Base-by-base conservation (phyloP, 2,797 vertebrate genomes). In the Amphiprion clarkii region DNA sequence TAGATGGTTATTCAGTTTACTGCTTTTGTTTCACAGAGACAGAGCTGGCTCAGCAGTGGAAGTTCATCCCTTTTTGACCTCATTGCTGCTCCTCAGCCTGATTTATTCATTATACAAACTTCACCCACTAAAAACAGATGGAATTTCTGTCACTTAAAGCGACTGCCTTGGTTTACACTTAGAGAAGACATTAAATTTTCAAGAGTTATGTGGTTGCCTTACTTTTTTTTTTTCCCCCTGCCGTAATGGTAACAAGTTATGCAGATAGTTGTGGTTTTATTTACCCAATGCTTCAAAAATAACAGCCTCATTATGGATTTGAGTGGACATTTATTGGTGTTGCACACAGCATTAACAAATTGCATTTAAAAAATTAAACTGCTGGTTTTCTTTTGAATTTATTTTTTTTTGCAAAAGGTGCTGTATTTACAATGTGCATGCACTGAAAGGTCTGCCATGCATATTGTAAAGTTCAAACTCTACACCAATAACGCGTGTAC, bases 101-200 rank as follows among this genome's bases (percentile, higher is more conserved):
- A 89, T 84, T 86, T 82, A 87, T 86, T 71, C 84, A 85, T 88
- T 79, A 75, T 36, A 57, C 23, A 82, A 76, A 75, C 66, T 9
- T 53, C 23, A 6, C n/a, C 71, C 42, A 63, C 52, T 76, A 48
- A 87, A 85, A 66, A 57, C 88, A 90, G 70, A 84, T 59, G 68
- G 46, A 9, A 2, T 46, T 46, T 69, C 65, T 53, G 61, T 65
- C 61, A 69, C 60, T 73, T 7, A 27, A 12, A 74, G 58, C 67
- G 55, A 78, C 66, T 76, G 52, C 27, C 13, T 23, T 27, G 1
- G 6, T 67, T 46, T 69, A 36, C 14, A 39, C 7, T 21, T 49
- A 55, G 10, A 65, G 31, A 74, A 74, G 16, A 58, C 17, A 36
- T 78, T 31, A 63, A 9, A 9, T 33, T 63, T 69, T 60, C 5